These are phyloP conservation scores for Tangara arthus DNA, from an alignment of 2,797 vertebrate species.

Conservation along the genomic window DNA sequence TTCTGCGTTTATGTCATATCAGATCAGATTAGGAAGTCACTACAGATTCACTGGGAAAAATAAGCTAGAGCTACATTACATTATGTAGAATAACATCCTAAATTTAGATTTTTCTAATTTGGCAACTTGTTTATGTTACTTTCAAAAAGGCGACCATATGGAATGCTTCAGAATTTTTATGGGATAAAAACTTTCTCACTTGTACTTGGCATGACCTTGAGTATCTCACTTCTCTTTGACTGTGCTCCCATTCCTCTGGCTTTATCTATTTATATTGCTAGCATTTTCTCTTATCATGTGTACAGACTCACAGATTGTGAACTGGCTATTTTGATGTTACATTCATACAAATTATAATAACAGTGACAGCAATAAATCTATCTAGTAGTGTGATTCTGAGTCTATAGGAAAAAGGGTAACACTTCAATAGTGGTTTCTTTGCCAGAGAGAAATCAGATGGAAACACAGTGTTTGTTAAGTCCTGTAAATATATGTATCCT, in stretches of 20 bases:
- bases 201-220: not conserved
- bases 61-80: not conserved
- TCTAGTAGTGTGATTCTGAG: not conserved
- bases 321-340: not conserved
- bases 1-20: conserved; percentile 33
- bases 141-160: not conserved
- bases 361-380: not conserved
- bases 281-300: not conserved
- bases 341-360: not conserved
- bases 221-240: not conserved
- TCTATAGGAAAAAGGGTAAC: not conserved
- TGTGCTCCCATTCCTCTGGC: not conserved
- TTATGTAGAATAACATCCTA: not conserved
- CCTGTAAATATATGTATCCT: not conserved
- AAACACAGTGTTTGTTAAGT: not conserved
- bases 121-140: not conserved
- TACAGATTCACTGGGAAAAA: not conserved
- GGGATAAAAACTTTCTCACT: not conserved
- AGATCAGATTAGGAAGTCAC: not conserved
- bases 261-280: not conserved
- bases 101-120: not conserved
- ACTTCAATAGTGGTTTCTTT: not conserved
- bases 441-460: not conserved
- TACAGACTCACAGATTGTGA: not conserved
- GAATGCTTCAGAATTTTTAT: conserved; percentile 3